Evolutionary conservation across 1,140 invertebrate species (phyloP), one percentile per base, ranked within the genome.

Genomic region (Latrodectus geometricus): DNA sequence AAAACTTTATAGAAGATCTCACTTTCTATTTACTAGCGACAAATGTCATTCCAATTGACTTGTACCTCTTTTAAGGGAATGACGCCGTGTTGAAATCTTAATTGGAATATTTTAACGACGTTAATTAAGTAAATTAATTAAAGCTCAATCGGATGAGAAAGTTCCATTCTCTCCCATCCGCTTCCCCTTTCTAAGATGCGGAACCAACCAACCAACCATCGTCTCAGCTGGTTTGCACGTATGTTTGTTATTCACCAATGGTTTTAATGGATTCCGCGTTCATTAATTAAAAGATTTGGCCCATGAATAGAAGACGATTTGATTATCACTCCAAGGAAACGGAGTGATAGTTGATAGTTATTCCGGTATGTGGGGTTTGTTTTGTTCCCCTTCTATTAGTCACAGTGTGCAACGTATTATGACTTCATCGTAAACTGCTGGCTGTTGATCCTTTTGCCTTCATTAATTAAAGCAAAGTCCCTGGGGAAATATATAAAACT

Each of bases 71-170:
- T 35, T 9, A 49, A 4, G 70, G 35, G 0, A 7, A 15, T 12
- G 66, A 20, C 3, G n/a, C 3, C 4, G 14, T 12, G 12, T 20
- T n/a, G 9, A 15, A 54, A 50, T 52, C 74, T 76, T 61, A 76
- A 76, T 54, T 76, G 74, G 74, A 76, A 76, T 56, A 52, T 76
- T 76, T 76, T 76, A 76, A 76, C 50, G 74, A 76, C 50, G n/a
- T 50, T 76, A 76, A 76, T 76, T 76, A 54, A 76, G 74, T 76
- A 76, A 76, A 76, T 76, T 76, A 76, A 76, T 76, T 76, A 76
- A 76, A 21, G 49, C 50, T n/a, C 74, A 76, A 11, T 61, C 54
- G 54, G 54, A 61, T 17, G 54, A 61, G 61, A n/a, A 14, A 65
- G 61, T n/a, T 15, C 14, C 14, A n/a, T 65, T 65, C 61, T 65